Evolutionary conservation across 1,140 invertebrate genomes (phyloP), one percentile per base, ranked within the genome.

Genomic region (Pogonomyrmex californicus): DNA sequence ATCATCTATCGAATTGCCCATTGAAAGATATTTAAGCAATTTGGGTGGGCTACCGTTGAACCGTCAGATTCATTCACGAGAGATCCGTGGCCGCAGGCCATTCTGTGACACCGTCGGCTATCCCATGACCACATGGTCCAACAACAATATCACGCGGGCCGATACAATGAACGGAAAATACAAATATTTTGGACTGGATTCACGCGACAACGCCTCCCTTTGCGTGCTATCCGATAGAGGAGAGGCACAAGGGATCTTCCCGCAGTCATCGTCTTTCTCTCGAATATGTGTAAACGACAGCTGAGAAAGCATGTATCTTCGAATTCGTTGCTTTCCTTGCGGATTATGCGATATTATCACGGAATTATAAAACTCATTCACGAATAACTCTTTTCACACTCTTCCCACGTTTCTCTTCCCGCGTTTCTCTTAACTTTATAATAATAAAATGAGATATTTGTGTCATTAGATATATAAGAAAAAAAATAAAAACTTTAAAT

Each of bases 131-230:
- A 86, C 85, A 87, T 65, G 73, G 58, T 49, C 30, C 36, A 17
- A 44, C 73, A 30, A 88, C 91, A 91, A 91, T 85, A 62, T 70
- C 47, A 44, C 77, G 87, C 70, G 86, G 73, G 51, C 66, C 78
- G 73, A 44, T 66, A 90, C 90, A 91, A 90, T 90, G 82, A 63
- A 62, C 73, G 71, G 51, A 89, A 90, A 86, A 88, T 89, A 91
- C 90, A 92, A 92, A 92, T 92, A 92, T 92, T 91, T 92, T 91
- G 86, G 87, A 73, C 85, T 83, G 88, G 92, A 92, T 92, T 92
- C 91, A 92, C 91, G 91, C 91, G 90, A 86, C 77, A 77, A 87
- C 86, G 82, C 91, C 85, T 71, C 54, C 83, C 83, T 86, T 76
- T 77, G n/a, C 44, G 30, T 56, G n/a, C 36, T 56, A 49, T 49